Evolutionary conservation across 2,888 invertebrate species (phyloP).

Genomic region (Andrena haemorrhoa): DNA sequence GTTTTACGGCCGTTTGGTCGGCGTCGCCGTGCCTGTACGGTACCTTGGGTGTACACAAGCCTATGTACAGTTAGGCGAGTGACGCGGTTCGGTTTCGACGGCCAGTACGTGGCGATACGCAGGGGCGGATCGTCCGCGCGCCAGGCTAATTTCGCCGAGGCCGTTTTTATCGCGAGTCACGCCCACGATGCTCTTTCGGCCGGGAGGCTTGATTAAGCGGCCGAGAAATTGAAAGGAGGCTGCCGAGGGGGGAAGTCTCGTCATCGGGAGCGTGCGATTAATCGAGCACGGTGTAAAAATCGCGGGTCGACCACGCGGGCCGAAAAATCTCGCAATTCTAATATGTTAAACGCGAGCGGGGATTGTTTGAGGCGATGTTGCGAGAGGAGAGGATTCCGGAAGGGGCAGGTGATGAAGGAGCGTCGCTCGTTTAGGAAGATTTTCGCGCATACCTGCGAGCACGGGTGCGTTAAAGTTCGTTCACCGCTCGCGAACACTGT

Average conservation of each 20-base stretch:
- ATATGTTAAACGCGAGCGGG: too few relatives aligned
- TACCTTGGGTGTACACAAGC: conserved; percentile 67
- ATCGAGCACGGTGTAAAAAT: background rate
- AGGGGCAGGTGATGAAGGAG: too few relatives aligned
- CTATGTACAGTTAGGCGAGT: conserved; percentile 82
- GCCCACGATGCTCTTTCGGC: background rate
- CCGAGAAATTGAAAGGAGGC: conserved; percentile 1
- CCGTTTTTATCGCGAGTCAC: background rate
- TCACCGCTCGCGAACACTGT: conserved; percentile 60
- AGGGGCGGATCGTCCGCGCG: conserved; percentile 58
- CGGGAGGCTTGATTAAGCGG: background rate
- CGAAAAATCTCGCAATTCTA: too few relatives aligned
- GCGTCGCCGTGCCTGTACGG: conserved; percentile 65
- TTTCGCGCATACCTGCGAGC: conserved; percentile 49
- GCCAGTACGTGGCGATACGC: conserved; percentile 71
- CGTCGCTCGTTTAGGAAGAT: conserved; percentile 38
- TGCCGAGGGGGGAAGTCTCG: background rate
- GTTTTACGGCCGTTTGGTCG: conserved; percentile 72
- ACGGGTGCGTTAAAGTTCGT: conserved; percentile 60
- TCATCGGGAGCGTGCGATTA: background rate
- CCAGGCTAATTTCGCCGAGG: conserved; percentile 2
- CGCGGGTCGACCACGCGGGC: too few relatives aligned
- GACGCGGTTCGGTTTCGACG: conserved; percentile 81
- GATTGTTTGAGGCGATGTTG: too few relatives aligned
- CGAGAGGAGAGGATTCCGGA: background rate